Evolutionary conservation across 2,113 vertebrate genomes (phyloP).

Genomic region (Ptychochromis oligacanthus): DNA sequence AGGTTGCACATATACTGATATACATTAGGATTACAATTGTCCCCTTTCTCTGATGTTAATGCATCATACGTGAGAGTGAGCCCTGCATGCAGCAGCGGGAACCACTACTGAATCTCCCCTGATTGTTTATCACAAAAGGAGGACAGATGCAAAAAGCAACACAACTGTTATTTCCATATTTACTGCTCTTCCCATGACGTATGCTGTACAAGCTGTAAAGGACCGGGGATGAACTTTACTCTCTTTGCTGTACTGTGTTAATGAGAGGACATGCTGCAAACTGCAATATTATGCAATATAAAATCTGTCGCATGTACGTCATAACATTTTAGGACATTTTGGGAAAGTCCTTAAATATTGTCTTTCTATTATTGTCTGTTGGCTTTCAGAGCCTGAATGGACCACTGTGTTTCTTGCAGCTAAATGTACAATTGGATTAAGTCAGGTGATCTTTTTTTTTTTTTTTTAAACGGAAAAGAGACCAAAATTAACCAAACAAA

Average conservation of each 20-base stretch:
- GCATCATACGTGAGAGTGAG: not conserved
- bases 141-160: constrained; percentile 11
- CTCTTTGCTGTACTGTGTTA: not conserved
- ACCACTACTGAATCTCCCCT: not conserved
- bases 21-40: constrained; percentile 5
- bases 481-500: not conserved
- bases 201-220: not conserved
- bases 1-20: not conserved
- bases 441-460: not conserved
- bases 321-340: not conserved
- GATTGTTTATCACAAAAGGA: constrained; percentile 1
- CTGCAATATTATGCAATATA: not conserved
- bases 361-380: not conserved
- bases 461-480: not conserved
- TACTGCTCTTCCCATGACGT: not conserved
- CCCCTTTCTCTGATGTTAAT: not conserved
- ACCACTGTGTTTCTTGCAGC: not conserved
- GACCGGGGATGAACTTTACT: not conserved
- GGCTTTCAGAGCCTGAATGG: not conserved
- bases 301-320: not conserved
- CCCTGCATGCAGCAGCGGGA: not conserved
- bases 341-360: not conserved
- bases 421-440: not conserved
- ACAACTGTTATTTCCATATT: not conserved
- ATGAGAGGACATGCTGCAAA: not conserved